Percentiles rank a stretch among this genome's conserved stretches.
Conservation (phyloP, 2,113 vertebrate species). For the Labeo catla region DNA sequence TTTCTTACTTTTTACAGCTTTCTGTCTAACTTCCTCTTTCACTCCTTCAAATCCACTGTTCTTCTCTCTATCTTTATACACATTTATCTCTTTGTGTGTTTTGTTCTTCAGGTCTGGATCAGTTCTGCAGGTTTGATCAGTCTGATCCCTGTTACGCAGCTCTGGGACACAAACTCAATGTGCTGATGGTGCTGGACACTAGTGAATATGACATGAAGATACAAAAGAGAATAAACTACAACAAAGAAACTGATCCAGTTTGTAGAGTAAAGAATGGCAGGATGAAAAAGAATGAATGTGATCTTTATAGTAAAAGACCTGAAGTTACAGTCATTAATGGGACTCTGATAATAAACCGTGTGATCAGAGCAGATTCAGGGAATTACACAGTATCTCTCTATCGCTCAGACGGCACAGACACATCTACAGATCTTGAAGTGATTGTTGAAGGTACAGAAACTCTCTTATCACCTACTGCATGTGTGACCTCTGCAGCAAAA, state of each 20-base stretch:
- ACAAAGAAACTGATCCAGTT: too few relatives aligned
- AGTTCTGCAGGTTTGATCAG: conserved; percentile 14
- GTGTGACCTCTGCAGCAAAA: not conserved
- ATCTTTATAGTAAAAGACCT: too few relatives aligned
- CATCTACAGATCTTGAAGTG: not conserved
- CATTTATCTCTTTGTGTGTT: not conserved
- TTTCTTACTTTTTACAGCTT: too few relatives aligned
- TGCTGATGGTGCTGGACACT: not conserved
- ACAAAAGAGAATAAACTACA: not conserved
- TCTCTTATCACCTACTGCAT: not conserved
- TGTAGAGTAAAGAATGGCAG: too few relatives aligned
- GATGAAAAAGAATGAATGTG: too few relatives aligned
- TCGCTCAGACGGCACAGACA: accelerated
- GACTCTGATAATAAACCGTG: too few relatives aligned
- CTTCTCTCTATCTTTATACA: too few relatives aligned
- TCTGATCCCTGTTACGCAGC: not conserved
- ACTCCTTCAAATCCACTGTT: too few relatives aligned
- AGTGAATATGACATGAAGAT: accelerated
- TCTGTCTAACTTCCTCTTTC: too few relatives aligned
- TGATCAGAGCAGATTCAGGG: conserved; percentile 11
- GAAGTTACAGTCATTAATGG: too few relatives aligned
- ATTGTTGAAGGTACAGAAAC: conserved; percentile 42
- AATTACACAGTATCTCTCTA: not conserved
- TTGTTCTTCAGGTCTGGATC: conserved; percentile 17
- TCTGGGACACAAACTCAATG: conserved; percentile 16